These are phyloP conservation scores for Oryctes rhinoceros DNA, from an alignment of 1,140 invertebrate genomes.

Conservation along the genomic window DNA sequence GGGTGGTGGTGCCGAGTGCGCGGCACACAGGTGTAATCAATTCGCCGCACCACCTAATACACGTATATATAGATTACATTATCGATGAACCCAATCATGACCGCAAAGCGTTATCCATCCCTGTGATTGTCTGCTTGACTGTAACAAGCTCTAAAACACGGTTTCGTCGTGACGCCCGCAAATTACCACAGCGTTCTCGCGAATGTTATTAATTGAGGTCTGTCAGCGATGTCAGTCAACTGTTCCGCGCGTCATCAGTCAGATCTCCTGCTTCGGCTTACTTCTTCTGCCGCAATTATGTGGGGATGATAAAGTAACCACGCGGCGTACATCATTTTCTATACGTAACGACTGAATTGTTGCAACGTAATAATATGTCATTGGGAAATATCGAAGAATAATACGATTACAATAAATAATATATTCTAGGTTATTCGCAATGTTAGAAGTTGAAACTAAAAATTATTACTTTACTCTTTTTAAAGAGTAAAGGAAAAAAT, in stretches of 20 bases:
- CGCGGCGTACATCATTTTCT: too few relatives aligned
- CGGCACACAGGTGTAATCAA: conserved; percentile 45
- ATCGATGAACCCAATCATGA: conserved; percentile 50
- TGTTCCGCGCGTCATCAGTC: conserved; percentile 39
- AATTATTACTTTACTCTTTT: too few relatives aligned
- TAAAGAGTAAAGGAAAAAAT: too few relatives aligned
- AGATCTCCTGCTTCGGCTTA: conserved; percentile 4
- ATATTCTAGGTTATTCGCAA: too few relatives aligned
- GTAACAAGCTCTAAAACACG: conserved; percentile 38
- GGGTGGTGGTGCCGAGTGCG: not conserved
- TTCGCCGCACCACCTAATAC: conserved; percentile 37
- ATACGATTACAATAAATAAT: too few relatives aligned
- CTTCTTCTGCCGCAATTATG: not conserved
- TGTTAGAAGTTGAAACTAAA: too few relatives aligned
- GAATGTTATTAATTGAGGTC: conserved; percentile 39
- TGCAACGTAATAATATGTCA: too few relatives aligned
- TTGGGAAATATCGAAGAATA: too few relatives aligned
- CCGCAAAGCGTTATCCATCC: conserved; percentile 36
- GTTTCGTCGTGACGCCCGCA: not conserved
- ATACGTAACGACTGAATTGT: too few relatives aligned
- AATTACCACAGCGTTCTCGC: conserved; percentile 25
- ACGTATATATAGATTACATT: conserved; percentile 48
- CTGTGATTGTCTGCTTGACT: conserved; percentile 31
- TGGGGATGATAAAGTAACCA: too few relatives aligned
- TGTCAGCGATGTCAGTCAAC: conserved; percentile 40